Evolutionary conservation across 2,113 vertebrate genomes (phyloP), one percentile per base, ranked within the genome.

Genomic region (Tetrax tetrax): DNA sequence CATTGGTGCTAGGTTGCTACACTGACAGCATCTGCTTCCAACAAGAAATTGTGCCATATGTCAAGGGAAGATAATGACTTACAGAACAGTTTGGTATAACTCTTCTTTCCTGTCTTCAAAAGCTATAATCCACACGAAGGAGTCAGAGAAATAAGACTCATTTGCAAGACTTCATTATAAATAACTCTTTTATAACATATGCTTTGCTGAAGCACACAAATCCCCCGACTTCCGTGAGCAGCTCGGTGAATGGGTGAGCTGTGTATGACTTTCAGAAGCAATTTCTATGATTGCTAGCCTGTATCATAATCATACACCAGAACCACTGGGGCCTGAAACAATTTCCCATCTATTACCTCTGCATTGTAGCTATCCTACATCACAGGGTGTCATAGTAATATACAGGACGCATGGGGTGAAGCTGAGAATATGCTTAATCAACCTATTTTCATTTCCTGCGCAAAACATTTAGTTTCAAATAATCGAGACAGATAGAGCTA

Each of bases 241-340:
- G 66, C 37, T 89, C 53, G 4, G 59, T 71, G 93, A 91, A 92
- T 33, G 89, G 87, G 33, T 38, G 64, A 90, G 94, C 89, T 77
- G 51, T 83, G 63, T 87, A 37, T 48, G 87, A 38, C 65, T 95
- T 90, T 79, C 93, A 70, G 75, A 91, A 93, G 76, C 63, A 94
- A 95, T 96, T 97, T 85, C 68, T 96, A 28, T 87, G 94, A 83
- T 93, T 95, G 84, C 89, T 89, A 76, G 61, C 37, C 87, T 91
- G 84, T 77, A 79, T 87, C 88, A 91, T 68, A 71, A 90, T 80
- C 80, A 87, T 53, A 57, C 66, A 84, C 54, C 59, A 87, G 59
- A 79, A 78, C 16, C 65, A 74, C 29, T 57, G 31, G 70, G 84
- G 69, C 82, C 89, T 93, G 94, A 90, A 87, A 92, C 65, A 84